A percentile compares a stretch with the other conserved stretches of the same genome.
These are phyloP conservation scores for Odocoileus hemionus DNA, from an alignment of 2,113 vertebrate species.

Conservation along the genomic window DNA sequence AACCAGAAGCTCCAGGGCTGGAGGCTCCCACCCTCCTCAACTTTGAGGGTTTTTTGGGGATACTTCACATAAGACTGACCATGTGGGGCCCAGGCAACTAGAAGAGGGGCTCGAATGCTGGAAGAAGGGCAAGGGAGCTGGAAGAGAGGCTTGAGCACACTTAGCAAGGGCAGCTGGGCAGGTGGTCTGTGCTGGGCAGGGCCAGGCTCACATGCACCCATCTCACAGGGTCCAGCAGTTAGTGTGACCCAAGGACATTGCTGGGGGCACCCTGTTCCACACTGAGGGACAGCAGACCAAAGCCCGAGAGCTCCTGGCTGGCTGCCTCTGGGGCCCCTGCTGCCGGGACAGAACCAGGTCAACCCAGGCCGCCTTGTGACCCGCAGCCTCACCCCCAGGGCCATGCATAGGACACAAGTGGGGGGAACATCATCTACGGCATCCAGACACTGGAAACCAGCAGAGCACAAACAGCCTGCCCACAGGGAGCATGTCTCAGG, in stretches of 20 bases:
- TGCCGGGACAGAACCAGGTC: not conserved
- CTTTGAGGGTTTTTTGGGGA: not conserved
- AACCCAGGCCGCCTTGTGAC: not conserved
- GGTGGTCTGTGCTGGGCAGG: no score
- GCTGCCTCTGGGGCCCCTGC: not conserved
- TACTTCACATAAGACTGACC: fast-evolving
- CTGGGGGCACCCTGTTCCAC: not conserved
- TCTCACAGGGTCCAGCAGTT: not conserved
- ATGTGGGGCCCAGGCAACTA: not conserved
- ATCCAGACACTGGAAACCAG: not conserved
- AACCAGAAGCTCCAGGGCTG: not conserved
- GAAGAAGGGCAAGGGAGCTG: not conserved
- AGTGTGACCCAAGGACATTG: not conserved
- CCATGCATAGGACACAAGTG: not conserved
- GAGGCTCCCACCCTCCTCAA: not conserved
- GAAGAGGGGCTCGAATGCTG: not conserved
- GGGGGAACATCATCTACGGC: not conserved
- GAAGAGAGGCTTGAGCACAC: not conserved
- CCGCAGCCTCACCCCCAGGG: no score
- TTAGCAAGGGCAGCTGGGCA: no score
- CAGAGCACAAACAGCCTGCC: fast-evolving
- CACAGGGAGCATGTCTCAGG: fast-evolving
- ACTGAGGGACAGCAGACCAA: not conserved
- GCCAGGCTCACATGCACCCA: not conserved
- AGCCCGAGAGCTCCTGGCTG: not conserved